These are phyloP conservation scores for Erebia epiphron DNA, from an alignment of 2,888 invertebrate species.

Conservation along the genomic window DNA sequence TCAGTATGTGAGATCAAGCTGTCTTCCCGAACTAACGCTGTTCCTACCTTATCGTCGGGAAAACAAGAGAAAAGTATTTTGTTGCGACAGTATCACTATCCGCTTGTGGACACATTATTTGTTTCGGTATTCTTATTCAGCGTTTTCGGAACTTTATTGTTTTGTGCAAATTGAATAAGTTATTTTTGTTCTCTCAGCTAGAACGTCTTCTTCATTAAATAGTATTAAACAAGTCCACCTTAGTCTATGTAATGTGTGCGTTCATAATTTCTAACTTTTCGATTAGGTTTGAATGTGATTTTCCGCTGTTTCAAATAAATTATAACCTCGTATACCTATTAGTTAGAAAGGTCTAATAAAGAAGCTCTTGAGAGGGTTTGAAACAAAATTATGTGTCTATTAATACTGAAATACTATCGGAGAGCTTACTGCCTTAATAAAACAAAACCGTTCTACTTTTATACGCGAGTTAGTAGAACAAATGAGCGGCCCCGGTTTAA, in stretches of 20 bases:
- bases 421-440: slow-evolving; percentile 17
- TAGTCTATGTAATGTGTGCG: too few relatives aligned
- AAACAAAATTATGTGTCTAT: background rate
- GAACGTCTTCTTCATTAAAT: background rate
- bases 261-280: too few relatives aligned
- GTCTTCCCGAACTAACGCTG: slow-evolving; percentile 65
- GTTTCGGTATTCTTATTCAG: slow-evolving; percentile 10
- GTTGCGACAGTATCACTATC: slow-evolving; percentile 21
- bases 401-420: slow-evolving; percentile 1
- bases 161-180: slow-evolving; percentile 4
- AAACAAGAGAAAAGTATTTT: slow-evolving; percentile 22
- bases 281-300: too few relatives aligned
- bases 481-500: slow-evolving; percentile 60
- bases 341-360: background rate
- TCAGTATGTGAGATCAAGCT: slow-evolving; percentile 72
- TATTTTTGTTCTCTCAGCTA: background rate
- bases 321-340: background rate
- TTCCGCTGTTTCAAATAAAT: too few relatives aligned
- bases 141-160: slow-evolving; percentile 5
- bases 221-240: too few relatives aligned
- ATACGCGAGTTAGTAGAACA: slow-evolving; percentile 51
- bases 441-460: slow-evolving; percentile 27
- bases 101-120: slow-evolving; percentile 18
- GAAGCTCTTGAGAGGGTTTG: background rate
- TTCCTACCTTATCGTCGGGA: slow-evolving; percentile 19